Evolutionary conservation across 2,797 vertebrate species (phyloP), one percentile per base, ranked within the genome.

Genomic region (Alcedo atthis): DNA sequence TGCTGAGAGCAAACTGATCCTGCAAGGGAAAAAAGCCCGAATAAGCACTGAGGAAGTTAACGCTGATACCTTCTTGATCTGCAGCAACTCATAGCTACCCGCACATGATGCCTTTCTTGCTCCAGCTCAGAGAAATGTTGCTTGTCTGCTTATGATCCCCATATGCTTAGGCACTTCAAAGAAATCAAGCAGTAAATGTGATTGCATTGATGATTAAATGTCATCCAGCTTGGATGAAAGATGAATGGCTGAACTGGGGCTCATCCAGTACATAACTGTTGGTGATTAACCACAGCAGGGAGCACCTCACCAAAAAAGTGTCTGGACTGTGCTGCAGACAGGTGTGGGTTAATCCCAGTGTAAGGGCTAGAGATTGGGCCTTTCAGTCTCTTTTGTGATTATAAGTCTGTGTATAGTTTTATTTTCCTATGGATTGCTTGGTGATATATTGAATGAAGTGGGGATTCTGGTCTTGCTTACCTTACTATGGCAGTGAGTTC

Each of bases 121-220:
- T 92, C 35, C 69, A 58, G 24, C 49, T 81, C 21, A 20, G 45
- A 71, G 37, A 53, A 35, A 33, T 49, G n/a, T 87, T 86, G 33
- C 35, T 87, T 87, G 74, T 71, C 69, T 81, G 51, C 18, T 18
- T 79, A 8, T 68, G 40, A 82, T 30, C 79, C 19, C 35, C 9
- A 5, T 58, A 73, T 49, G 24, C 78, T 82, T 75, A 48, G 37
- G 28, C 64, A 59, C 86, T 90, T 87, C 28, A 79, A 62, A 86
- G 76, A 89, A 89, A 85, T 93, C 55, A 88, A 76, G 70, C 51
- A 26, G 54, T 86, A 85, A 80, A 92, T 67, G 51, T 92, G 90
- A 77, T 74, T 93, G 78, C 81, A 42, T 86, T 81, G 89, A 89
- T 94, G 82, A 82, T 58, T 85, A 87, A 81, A 76, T 84, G 55